Conservation (phyloP, 1,140 invertebrate species). For the Sarcophaga peregrina region DNA sequence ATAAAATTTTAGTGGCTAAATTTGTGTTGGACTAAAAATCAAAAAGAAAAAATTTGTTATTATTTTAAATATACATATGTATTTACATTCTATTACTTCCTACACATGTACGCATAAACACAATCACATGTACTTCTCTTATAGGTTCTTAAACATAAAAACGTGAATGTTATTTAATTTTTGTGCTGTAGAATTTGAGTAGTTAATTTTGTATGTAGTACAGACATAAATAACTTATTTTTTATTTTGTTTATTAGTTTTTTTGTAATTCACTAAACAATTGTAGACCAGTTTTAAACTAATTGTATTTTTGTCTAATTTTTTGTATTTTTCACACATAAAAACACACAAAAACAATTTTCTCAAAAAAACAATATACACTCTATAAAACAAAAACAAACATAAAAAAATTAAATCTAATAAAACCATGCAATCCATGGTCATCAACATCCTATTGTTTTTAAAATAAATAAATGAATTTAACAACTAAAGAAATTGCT, state of each 20-base stretch:
- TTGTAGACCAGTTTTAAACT: constrained; percentile 62
- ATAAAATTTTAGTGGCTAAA: too few species aligned
- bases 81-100: not conserved
- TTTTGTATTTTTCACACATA: constrained; percentile 61
- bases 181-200: not conserved
- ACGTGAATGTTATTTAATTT: not conserved
- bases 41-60: constrained; percentile 25
- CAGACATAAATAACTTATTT: constrained; percentile 43
- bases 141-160: not conserved
- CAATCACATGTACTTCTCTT: not conserved
- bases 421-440: not conserved
- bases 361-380: constrained; percentile 33
- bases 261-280: constrained; percentile 54
- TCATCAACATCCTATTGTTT: constrained; percentile 17
- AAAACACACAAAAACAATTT: constrained; percentile 50
- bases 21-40: not conserved
- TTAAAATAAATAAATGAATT: constrained; percentile 30
- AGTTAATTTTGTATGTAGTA: not conserved
- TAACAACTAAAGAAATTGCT: constrained; percentile 79
- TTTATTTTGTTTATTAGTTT: constrained; percentile 48
- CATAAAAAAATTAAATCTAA: constrained; percentile 44
- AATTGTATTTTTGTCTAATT: constrained; percentile 67
- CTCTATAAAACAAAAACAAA: constrained; percentile 23
- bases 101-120: constrained; percentile 45
- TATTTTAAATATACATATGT: too few species aligned